Evolutionary conservation across 2,888 invertebrate species (phyloP), one percentile per base, ranked within the genome.

Genomic region (Nomada fabriciana): DNA sequence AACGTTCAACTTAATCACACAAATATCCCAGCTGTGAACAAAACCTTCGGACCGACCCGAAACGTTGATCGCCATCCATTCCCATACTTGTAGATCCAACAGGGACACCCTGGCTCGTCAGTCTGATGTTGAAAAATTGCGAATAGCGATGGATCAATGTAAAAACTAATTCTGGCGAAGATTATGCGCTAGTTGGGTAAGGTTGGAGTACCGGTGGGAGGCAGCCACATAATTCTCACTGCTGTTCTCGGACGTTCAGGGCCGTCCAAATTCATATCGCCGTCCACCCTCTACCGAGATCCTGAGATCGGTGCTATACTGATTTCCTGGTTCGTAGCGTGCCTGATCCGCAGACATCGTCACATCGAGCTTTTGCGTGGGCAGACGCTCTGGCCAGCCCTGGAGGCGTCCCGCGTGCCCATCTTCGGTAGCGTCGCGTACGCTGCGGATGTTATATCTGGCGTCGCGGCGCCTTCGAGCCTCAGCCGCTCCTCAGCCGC

Each of bases 321-420:
- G 55, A 77, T 85, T 87, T 87, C 82, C 88, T 83, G 82, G 82
- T 83, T 76, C 73, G 70, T 53, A 59, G 65, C 57, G 50, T 47
- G 75, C 75, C 83, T 70, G 84, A 73, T 80, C 74, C 87, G 82
- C 79, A 78, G 76, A 73, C 83, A 65, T 65, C 76, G 80, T 57
- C 65, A 65, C 77, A 18, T n/a, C 18, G 65, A 67, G 76, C 76
- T 83, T 85, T 82, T 60, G 91, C 91, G 93, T 93, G 93, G 93
- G 93, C 89, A 91, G 92, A 88, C 74, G 80, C 88, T 86, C 90
- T 92, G 92, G 92, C 91, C 90, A 93, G 90, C 92, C 92, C 93
- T 93, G 92, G 92, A 92, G 71, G 90, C 92, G 91, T 92, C 91
- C 86, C 89, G 86, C 92, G 92, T 93, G 93, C 92, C 93, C 93